phyloP scores from a whole-genome alignment of 2,888 invertebrate genomes.

The Netelia inedita region DNA sequence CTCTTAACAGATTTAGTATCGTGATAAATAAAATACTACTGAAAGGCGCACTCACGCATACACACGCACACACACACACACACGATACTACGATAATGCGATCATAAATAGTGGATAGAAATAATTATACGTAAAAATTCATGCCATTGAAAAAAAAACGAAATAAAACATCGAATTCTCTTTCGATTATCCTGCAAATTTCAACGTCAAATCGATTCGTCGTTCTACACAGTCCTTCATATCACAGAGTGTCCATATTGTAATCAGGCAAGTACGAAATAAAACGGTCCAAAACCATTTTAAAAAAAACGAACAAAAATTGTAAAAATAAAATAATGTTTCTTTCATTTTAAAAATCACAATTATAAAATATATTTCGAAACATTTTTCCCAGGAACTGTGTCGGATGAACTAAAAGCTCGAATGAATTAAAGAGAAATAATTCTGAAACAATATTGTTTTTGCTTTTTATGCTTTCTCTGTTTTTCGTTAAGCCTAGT shows the following conservation, averaged over 20 bases:
- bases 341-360: constrained; percentile 10
- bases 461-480: too few relatives aligned
- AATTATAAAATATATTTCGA: background rate
- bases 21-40: constrained; percentile 57
- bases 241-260: constrained; percentile 70
- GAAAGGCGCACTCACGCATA: constrained; percentile 39
- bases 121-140: constrained; percentile 36
- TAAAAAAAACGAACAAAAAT: constrained; percentile 19
- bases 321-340: constrained; percentile 64
- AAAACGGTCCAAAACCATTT: constrained; percentile 37
- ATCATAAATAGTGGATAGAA: constrained; percentile 49
- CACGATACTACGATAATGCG: constrained; percentile 26
- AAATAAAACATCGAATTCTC: constrained; percentile 33
- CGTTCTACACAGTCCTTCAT: constrained; percentile 59
- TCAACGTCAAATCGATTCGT: constrained; percentile 33
- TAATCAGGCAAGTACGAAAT: constrained; percentile 65
- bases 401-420: too few relatives aligned
- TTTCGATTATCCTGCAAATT: constrained; percentile 55
- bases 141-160: constrained; percentile 47
- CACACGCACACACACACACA: background rate
- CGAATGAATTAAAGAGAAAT: too few relatives aligned
- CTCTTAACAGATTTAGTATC: constrained; percentile 62
- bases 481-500: too few relatives aligned
- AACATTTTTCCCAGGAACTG: too few relatives aligned
- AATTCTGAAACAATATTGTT: too few relatives aligned